Conservation (phyloP, 1,140 invertebrate genomes). For the Formica exsecta region DNA sequence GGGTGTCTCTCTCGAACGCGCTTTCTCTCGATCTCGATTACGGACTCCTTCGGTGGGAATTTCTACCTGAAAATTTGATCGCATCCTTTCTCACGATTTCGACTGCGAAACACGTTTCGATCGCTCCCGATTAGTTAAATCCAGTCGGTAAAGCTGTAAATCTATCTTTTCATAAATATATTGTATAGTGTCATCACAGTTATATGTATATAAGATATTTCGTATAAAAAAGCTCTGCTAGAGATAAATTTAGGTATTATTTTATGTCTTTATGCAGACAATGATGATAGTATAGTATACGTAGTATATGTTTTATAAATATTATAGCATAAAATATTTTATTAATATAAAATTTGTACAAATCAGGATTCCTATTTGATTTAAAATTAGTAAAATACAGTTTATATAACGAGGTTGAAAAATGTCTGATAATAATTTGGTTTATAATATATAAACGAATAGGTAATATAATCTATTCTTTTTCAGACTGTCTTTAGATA, state of each 20-base stretch:
- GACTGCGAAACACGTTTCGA: neutral
- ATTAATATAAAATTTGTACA: neutral
- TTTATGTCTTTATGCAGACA: neutral
- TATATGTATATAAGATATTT: neutral
- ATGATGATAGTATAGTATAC: neutral
- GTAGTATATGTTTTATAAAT: neutral
- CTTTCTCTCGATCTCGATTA: constrained; percentile 22
- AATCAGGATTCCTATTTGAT: neutral
- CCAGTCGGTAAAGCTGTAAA: constrained; percentile 13
- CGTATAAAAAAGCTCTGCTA: neutral
- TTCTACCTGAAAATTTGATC: neutral
- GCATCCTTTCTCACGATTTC: constrained; percentile 25
- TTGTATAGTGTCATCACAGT: too few relatives aligned
- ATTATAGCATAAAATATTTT: neutral
- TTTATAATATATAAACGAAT: neutral
- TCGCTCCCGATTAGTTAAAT: constrained; percentile 15
- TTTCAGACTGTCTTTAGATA: neutral
- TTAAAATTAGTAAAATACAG: neutral
- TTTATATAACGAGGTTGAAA: neutral
- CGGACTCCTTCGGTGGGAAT: constrained; percentile 18
- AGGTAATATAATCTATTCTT: neutral
- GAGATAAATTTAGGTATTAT: neutral
- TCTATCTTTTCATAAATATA: neutral
- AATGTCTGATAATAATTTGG: neutral
- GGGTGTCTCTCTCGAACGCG: neutral